These are phyloP conservation scores for Alauda arvensis DNA, from an alignment of 2,797 vertebrate species.

Conservation along the genomic window DNA sequence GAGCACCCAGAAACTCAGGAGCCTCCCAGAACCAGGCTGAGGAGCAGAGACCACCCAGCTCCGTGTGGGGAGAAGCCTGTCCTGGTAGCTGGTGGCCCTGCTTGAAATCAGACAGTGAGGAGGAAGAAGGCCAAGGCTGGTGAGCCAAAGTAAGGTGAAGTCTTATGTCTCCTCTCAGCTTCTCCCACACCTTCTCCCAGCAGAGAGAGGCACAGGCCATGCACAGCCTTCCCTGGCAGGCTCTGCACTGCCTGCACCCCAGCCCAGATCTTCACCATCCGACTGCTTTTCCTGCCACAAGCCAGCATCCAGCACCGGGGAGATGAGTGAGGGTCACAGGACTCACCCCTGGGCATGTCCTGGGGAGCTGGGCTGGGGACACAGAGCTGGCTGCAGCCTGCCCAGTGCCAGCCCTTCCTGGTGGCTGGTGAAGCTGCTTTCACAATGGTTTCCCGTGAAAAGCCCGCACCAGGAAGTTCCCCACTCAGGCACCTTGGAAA, in stretches of 20 bases:
- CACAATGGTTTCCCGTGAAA: neutral
- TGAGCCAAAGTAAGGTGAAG: neutral
- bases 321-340: neutral
- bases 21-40: neutral
- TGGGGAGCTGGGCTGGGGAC: neutral
- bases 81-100: neutral
- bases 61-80: neutral
- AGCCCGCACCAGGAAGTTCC: neutral
- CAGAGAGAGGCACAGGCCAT: accelerated
- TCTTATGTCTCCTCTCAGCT: neutral
- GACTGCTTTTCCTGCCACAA: neutral
- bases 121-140: neutral
- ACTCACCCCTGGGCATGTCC: accelerated
- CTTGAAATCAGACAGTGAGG: neutral
- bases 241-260: neutral
- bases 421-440: constrained; percentile 4
- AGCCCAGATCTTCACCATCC: neutral
- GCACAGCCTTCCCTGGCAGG: neutral
- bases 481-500: constrained; percentile 1
- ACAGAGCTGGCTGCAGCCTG: neutral
- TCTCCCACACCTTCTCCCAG: neutral
- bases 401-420: neutral
- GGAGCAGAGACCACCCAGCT: neutral
- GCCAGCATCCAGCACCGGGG: neutral
- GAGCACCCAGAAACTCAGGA: neutral